These are phyloP conservation scores for Xiphophorus hellerii DNA, from an alignment of 2,113 vertebrate species.

Conservation along the genomic window DNA sequence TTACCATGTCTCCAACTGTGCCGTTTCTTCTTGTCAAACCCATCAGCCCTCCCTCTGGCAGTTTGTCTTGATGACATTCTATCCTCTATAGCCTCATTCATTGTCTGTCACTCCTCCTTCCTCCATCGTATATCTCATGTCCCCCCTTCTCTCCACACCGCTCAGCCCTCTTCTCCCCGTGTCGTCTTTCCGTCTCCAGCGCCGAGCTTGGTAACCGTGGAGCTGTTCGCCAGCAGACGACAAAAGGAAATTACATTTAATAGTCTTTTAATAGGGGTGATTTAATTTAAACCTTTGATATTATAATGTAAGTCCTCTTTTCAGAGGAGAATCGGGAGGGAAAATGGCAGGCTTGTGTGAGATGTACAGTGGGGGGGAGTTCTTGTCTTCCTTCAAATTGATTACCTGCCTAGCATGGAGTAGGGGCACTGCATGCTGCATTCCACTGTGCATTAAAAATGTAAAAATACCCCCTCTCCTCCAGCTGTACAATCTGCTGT, in stretches of 20 bases:
- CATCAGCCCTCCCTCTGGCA: slow-evolving; percentile 24
- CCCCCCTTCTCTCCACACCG: slow-evolving; percentile 37
- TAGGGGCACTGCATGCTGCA: not conserved
- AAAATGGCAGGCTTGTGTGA: slow-evolving; percentile 6
- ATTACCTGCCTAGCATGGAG: slow-evolving; percentile 30
- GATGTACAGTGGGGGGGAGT: slow-evolving; percentile 16
- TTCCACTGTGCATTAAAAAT: slow-evolving; percentile 36
- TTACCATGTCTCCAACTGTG: slow-evolving; percentile 12
- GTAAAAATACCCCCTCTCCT: slow-evolving; percentile 40
- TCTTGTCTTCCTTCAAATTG: slow-evolving; percentile 26
- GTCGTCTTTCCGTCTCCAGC: slow-evolving; percentile 14
- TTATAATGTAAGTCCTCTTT: not conserved
- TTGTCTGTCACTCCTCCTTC: slow-evolving; percentile 41
- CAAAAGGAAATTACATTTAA: slow-evolving; percentile 10
- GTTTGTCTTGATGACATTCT: slow-evolving; percentile 42
- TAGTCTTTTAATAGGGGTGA: slow-evolving; percentile 8
- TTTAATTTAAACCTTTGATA: slow-evolving; percentile 16
- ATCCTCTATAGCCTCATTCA: slow-evolving; percentile 32
- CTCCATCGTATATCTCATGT: slow-evolving; percentile 47
- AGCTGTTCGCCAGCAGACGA: slow-evolving; percentile 2
- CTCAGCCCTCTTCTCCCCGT: slow-evolving; percentile 22
- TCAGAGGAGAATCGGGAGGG: not conserved
- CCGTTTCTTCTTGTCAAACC: slow-evolving; percentile 35
- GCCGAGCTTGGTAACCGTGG: slow-evolving; percentile 9
- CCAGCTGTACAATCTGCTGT: slow-evolving; percentile 13